Base-by-base conservation (phyloP, 2,113 vertebrate genomes). In the Echinops telfairi region DNA sequence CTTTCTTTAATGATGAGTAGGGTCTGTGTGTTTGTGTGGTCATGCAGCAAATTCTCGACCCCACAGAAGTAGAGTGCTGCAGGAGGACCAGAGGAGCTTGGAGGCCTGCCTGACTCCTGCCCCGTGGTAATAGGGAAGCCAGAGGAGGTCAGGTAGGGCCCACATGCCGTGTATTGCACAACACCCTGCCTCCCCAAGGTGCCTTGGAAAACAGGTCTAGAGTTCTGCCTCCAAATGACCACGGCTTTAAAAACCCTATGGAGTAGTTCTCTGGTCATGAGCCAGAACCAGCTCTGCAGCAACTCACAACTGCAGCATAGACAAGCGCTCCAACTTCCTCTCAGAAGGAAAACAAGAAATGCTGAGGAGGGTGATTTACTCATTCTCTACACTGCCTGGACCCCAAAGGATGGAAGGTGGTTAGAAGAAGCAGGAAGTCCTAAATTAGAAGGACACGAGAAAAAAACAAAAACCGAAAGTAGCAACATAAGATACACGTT, bases 351-450 rank as follows among this genome's bases (percentile, higher is more conserved):
- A 76, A 88, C 29, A 68, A 82, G 88, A 86, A 68, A 62, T 76
- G 20, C 43, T 76, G 83, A 79, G 15, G 36, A 29, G 64, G 23
- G 20, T 33, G 82, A 76, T 53, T 89, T 62, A 62, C n/a, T 64
- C 66, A 77, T 83, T 91, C 66, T 91, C 80, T 68, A 73, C 33
- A 88, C n/a, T 83, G 40, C 47, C 83, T 88, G 31, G 17, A 80
- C 80, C 36, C 79, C 86, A 91, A 84, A 58, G 19, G 20, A 91
- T 83, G 31, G 83, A 80, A 79, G 31, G 25, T 68, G 83, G 31
- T n/a, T 90, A 43, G 20, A 38, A 0, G 64, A 64, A 3, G 47
- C 29, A 80, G 71, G 76, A 93, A 86, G 75, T 64, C 47, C 27
- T n/a, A 75, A n/a, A 70, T 62, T 70, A 82, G 77, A 90, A 86